These are phyloP conservation scores for Lycia hirtaria DNA, from an alignment of 2,888 invertebrate species.

Conservation along the genomic window DNA sequence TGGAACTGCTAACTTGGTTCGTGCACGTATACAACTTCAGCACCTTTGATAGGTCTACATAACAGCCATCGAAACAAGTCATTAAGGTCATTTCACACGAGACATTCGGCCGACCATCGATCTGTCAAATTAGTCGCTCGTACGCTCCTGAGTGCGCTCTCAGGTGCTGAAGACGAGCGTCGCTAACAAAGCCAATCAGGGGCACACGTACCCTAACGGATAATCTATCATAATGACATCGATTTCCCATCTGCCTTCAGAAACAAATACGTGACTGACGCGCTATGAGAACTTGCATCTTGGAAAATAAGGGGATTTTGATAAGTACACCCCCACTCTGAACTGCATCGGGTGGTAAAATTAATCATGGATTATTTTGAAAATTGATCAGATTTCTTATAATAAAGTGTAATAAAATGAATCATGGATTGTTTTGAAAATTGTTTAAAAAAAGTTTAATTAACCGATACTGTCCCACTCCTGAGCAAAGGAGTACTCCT, in stretches of 20 bases:
- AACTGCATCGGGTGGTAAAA: background rate
- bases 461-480: too few relatives aligned
- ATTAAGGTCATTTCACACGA: slow-evolving; percentile 71
- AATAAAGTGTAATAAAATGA: too few relatives aligned
- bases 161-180: slow-evolving; percentile 72
- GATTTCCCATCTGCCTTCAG: slow-evolving; percentile 73
- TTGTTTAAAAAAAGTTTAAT: too few relatives aligned
- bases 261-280: slow-evolving; percentile 59
- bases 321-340: background rate
- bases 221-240: slow-evolving; percentile 84
- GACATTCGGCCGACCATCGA: slow-evolving; percentile 67
- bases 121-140: slow-evolving; percentile 81
- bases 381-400: too few relatives aligned
- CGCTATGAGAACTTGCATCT: slow-evolving; percentile 59
- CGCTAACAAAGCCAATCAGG: slow-evolving; percentile 83
- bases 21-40: slow-evolving; percentile 20
- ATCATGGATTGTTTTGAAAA: too few relatives aligned
- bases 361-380: too few relatives aligned
- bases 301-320: slow-evolving; percentile 35
- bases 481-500: too few relatives aligned
- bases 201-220: slow-evolving; percentile 71
- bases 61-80: slow-evolving; percentile 46
- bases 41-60: slow-evolving; percentile 20
- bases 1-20: slow-evolving; percentile 19
- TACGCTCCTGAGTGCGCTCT: slow-evolving; percentile 63